Evolutionary conservation across 2,888 invertebrate species (phyloP).

Genomic region (Gastrophysa polygoni): DNA sequence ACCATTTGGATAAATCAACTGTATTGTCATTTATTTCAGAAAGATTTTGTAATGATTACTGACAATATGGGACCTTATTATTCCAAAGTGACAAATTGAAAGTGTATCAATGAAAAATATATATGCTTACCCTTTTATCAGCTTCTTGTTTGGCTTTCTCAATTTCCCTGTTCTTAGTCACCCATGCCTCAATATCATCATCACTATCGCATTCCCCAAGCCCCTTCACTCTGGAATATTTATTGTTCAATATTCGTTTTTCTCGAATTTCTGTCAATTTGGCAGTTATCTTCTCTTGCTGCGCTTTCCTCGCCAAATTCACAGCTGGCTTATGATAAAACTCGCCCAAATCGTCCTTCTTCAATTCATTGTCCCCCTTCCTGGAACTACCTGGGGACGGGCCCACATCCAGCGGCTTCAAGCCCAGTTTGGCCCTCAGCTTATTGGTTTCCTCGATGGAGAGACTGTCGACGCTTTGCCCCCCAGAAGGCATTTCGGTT

Average conservation of each 20-base stretch:
- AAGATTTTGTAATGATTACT: too few relatives aligned
- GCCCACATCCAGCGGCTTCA: constrained; percentile 85
- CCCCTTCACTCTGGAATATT: constrained; percentile 64
- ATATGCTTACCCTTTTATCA: constrained; percentile 70
- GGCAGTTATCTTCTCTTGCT: constrained; percentile 81
- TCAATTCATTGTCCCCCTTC: constrained; percentile 59
- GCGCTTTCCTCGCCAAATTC: constrained; percentile 74
- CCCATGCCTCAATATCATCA: constrained; percentile 82
- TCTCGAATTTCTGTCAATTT: constrained; percentile 79
- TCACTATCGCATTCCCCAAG: constrained; percentile 78
- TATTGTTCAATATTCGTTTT: constrained; percentile 76
- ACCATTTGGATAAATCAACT: too few relatives aligned
- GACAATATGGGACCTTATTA: too few relatives aligned
- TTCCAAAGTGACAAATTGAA: too few relatives aligned
- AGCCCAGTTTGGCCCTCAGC: constrained; percentile 88
- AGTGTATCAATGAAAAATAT: constrained; percentile 40
- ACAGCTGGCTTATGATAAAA: constrained; percentile 87
- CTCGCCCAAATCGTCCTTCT: constrained; percentile 70
- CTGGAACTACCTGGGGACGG: constrained; percentile 37
- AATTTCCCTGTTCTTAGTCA: constrained; percentile 76
- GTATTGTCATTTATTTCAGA: too few relatives aligned
- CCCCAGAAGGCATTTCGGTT: constrained; percentile 50
- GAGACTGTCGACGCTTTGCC: constrained; percentile 63
- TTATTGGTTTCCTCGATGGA: constrained; percentile 88
- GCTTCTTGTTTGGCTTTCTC: constrained; percentile 84